A percentile compares a stretch with the other conserved stretches of the same genome.
Conservation (phyloP, 2,888 invertebrate species). For the Chrysolina americana region DNA sequence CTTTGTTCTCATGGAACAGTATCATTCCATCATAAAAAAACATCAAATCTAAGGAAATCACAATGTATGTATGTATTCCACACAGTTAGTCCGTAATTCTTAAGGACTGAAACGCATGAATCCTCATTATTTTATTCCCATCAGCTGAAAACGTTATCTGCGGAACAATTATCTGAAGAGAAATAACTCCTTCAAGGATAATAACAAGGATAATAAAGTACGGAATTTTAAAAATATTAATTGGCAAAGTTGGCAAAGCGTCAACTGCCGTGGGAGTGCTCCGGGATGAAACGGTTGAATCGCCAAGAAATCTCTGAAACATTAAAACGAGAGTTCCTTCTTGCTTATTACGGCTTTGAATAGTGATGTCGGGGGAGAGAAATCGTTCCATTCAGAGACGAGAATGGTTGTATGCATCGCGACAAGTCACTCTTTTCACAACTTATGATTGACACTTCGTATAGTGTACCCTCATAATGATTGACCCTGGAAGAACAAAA, state of each 20-base stretch:
- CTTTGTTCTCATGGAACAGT: too few species aligned
- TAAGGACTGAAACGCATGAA: slow-evolving; percentile 42
- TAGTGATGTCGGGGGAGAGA: neutral
- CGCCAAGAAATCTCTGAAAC: slow-evolving; percentile 30
- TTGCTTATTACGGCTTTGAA: neutral
- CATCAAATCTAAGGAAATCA: too few species aligned
- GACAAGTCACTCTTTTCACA: too few species aligned
- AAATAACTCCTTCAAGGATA: slow-evolving; percentile 65
- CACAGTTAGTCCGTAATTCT: neutral
- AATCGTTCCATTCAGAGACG: neutral
- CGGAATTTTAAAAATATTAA: slow-evolving; percentile 68
- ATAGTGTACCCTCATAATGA: too few species aligned
- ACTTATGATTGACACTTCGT: too few species aligned
- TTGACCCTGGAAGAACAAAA: too few species aligned
- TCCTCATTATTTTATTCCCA: slow-evolving; percentile 53
- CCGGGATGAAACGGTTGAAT: slow-evolving; percentile 48
- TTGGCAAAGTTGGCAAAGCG: slow-evolving; percentile 66
- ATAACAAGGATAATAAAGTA: slow-evolving; percentile 67
- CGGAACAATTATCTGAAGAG: slow-evolving; percentile 61
- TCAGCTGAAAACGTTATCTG: slow-evolving; percentile 57
- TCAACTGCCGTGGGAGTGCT: slow-evolving; percentile 61
- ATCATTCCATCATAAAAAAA: too few species aligned
- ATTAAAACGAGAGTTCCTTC: slow-evolving; percentile 10
- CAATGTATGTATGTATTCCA: too few species aligned
- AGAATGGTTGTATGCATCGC: neutral